Percentiles rank a stretch among this genome's conserved stretches.
Evolutionary conservation across 2,797 vertebrate genomes (phyloP).

Genomic region (Myripristis jacobus): DNA sequence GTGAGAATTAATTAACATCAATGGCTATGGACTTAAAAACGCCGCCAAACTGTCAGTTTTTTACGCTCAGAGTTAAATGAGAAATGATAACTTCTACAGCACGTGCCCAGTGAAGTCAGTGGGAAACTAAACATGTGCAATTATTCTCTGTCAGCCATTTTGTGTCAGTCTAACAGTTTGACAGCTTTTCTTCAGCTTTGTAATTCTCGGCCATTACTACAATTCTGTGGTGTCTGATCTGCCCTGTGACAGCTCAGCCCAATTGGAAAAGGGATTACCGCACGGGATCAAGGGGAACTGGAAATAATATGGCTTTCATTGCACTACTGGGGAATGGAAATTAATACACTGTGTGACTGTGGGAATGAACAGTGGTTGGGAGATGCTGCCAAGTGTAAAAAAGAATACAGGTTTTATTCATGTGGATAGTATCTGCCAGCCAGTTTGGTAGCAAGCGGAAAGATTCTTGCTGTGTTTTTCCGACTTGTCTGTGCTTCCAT

Average conservation of each 20-base stretch:
- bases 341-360: constrained; percentile 48
- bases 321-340: constrained; percentile 65
- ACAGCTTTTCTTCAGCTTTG: constrained; percentile 22
- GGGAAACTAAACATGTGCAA: constrained; percentile 9
- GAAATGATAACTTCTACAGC: constrained; percentile 26
- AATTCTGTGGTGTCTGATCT: constrained; percentile 42
- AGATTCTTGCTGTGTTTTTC: constrained; percentile 56
- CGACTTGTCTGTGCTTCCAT: constrained; percentile 52
- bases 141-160: constrained; percentile 14
- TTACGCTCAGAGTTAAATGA: too few species aligned
- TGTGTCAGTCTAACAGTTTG: constrained; percentile 8
- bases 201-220: constrained; percentile 20
- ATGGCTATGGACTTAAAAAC: too few species aligned
- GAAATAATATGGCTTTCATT: constrained; percentile 68
- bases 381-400: constrained; percentile 40
- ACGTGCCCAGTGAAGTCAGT: constrained; percentile 25
- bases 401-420: constrained; percentile 61
- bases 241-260: constrained; percentile 50
- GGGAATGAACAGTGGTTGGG: constrained; percentile 56
- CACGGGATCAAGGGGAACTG: constrained; percentile 48
- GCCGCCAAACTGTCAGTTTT: too few species aligned
- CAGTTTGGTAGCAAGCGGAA: constrained; percentile 67
- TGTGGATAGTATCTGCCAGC: constrained; percentile 38
- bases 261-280: constrained; percentile 62
- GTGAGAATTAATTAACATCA: too few species aligned